These are phyloP conservation scores for Agrotis clavis DNA, from an alignment of 2,888 invertebrate species.

Conservation along the genomic window DNA sequence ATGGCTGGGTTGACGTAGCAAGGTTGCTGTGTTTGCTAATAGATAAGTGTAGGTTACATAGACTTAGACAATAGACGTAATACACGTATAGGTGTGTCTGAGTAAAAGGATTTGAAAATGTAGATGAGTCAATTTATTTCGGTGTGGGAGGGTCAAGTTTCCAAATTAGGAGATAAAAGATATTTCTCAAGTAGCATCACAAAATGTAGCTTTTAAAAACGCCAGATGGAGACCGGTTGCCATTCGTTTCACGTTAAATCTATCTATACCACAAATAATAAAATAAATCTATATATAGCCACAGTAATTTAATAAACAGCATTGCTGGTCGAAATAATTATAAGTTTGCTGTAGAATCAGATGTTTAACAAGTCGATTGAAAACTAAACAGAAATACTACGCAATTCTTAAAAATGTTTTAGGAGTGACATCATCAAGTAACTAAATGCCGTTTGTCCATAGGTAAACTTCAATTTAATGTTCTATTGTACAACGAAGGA, in stretches of 20 bases:
- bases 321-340: not conserved
- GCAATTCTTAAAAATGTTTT: not conserved
- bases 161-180: not conserved
- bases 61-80: conserved; percentile 1
- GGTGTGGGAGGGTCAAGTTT: conserved; percentile 16
- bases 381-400: conserved; percentile 6
- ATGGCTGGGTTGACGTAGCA: conserved; percentile 37
- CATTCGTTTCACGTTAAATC: not conserved
- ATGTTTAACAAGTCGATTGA: not conserved
- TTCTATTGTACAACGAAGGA: not conserved
- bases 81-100: not conserved
- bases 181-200: not conserved
- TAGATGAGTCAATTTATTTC: not conserved
- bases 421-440: conserved; percentile 10
- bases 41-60: conserved; percentile 24
- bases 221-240: not conserved
- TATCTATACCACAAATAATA: too few species aligned
- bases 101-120: not conserved
- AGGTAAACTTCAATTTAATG: not conserved
- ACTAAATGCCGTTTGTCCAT: not conserved
- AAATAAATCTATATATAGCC: too few species aligned
- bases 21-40: conserved; percentile 45
- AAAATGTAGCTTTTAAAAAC: not conserved
- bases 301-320: not conserved
- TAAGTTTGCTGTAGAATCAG: not conserved